phyloP scores from a whole-genome alignment of 2,888 invertebrate genomes.

The Luperina testacea region DNA sequence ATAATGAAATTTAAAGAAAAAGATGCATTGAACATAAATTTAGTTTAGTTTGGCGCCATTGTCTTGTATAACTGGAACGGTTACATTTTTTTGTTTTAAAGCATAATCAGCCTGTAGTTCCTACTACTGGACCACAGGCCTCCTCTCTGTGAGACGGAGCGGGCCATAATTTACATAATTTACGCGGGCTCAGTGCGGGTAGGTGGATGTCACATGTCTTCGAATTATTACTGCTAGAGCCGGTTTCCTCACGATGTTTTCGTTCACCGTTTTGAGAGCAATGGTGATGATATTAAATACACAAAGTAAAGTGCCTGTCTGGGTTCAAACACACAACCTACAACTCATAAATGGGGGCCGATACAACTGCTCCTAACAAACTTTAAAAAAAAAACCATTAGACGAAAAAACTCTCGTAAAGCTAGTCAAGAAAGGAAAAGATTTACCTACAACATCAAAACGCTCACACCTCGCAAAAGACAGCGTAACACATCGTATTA shows the following conservation, averaged over 20 bases:
- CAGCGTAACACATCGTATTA: conserved; percentile 35
- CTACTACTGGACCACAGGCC: background rate
- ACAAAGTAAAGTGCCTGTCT: background rate
- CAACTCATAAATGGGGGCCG: background rate
- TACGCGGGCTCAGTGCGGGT: background rate
- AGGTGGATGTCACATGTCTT: background rate
- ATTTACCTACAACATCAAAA: conserved; percentile 14
- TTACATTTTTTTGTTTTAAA: background rate
- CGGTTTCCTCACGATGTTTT: background rate
- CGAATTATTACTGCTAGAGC: too few relatives aligned
- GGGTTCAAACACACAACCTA: background rate
- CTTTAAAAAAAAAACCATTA: background rate
- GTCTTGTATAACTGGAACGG: background rate
- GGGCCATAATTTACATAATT: background rate
- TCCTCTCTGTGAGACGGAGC: background rate
- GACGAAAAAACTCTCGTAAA: conserved; percentile 4
- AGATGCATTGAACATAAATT: too few relatives aligned
- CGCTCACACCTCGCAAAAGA: conserved; percentile 24
- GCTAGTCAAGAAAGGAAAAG: conserved; percentile 3
- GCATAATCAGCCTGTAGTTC: background rate
- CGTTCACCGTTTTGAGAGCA: too few relatives aligned
- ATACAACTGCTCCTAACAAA: background rate
- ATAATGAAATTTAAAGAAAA: too few relatives aligned
- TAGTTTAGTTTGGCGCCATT: too few relatives aligned
- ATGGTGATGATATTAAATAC: too few relatives aligned